Percentiles rank a stretch among this genome's conserved stretches.
These are phyloP conservation scores for Octomys mimax DNA, from an alignment of 2,797 vertebrate genomes.

Conservation along the genomic window DNA sequence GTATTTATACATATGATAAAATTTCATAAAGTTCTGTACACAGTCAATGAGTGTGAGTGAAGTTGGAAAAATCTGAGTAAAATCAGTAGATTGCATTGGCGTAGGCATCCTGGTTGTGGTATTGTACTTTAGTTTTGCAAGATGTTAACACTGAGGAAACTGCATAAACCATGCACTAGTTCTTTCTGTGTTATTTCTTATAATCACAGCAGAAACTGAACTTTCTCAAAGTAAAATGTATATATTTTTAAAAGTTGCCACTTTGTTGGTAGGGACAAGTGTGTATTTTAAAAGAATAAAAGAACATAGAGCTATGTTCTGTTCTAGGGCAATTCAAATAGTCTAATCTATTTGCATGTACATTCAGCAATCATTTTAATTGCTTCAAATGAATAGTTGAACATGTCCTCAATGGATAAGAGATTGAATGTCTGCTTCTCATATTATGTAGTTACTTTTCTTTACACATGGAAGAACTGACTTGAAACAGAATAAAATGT, in stretches of 20 bases:
- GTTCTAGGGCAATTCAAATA: slow-evolving; percentile 5
- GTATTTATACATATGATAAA: neutral
- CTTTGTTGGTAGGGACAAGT: neutral
- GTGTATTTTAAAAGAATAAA: neutral
- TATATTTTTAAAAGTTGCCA: neutral
- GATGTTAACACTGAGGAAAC: neutral
- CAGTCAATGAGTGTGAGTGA: neutral
- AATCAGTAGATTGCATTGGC: neutral
- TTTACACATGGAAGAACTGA: neutral
- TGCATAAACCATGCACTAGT: neutral
- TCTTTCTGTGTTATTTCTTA: neutral
- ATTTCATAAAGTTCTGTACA: neutral
- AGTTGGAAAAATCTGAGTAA: neutral
- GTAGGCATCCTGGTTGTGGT: neutral
- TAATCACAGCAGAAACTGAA: neutral
- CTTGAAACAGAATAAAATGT: neutral
- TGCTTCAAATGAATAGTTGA: neutral
- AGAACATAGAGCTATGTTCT: neutral
- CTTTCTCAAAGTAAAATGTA: slow-evolving; percentile 7
- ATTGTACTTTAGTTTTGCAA: neutral
- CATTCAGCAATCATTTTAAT: neutral
- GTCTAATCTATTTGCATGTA: neutral
- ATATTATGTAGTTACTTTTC: neutral
- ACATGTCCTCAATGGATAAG: neutral
- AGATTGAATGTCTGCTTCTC: neutral